Conservation (phyloP, 1,140 invertebrate genomes). For the Heliconius hewitsoni region DNA sequence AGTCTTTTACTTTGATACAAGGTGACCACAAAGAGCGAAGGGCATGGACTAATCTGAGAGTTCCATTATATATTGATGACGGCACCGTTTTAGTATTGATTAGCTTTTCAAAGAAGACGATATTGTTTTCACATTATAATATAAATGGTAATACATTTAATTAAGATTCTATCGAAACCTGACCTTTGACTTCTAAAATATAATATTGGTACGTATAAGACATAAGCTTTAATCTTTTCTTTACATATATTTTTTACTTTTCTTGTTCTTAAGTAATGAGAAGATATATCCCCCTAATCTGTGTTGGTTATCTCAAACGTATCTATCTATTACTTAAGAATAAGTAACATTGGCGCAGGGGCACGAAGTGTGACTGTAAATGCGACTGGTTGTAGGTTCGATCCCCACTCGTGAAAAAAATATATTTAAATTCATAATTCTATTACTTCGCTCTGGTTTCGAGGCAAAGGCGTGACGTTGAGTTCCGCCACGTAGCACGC, state of each 20-base stretch:
- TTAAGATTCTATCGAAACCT: background rate
- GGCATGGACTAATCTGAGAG: background rate
- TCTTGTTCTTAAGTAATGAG: background rate
- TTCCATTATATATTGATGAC: background rate
- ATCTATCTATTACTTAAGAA: too few relatives aligned
- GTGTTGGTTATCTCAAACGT: too few relatives aligned
- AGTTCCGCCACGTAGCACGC: too few relatives aligned
- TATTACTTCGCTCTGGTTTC: too few relatives aligned
- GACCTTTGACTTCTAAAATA: background rate
- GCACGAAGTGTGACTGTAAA: too few relatives aligned
- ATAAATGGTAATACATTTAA: constrained; percentile 7
- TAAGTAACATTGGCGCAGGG: too few relatives aligned
- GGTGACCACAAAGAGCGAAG: constrained; percentile 2
- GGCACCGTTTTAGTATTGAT: background rate
- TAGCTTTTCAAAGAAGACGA: background rate
- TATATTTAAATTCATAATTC: too few relatives aligned
- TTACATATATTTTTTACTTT: too few relatives aligned
- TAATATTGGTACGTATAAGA: background rate
- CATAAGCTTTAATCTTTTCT: background rate
- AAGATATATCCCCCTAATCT: too few relatives aligned
- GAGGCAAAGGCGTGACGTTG: too few relatives aligned
- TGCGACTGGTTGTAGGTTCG: too few relatives aligned
- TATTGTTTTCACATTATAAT: background rate
- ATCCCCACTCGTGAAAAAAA: too few relatives aligned
- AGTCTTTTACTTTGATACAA: background rate